Percentiles rank a stretch among this genome's conserved stretches.
Evolutionary conservation across 37 sponge, comb jelly and placozoan genomes (phyloP).

Genomic region (Spongilla lacustris): DNA sequence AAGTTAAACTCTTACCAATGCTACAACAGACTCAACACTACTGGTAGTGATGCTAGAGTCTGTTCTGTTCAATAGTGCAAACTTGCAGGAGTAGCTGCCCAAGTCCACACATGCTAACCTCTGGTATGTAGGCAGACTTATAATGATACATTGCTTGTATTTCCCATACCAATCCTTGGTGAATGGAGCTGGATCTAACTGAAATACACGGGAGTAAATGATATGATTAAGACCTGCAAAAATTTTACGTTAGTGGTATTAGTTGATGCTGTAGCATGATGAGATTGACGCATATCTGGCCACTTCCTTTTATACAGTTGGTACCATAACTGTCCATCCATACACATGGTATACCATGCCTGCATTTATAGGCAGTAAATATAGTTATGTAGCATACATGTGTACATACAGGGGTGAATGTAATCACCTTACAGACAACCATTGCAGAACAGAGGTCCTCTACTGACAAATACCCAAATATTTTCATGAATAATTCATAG

Average conservation of each 20-base stretch:
- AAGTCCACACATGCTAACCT: slow-evolving; percentile 19
- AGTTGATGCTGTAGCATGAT: background rate
- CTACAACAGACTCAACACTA: slow-evolving; percentile 20
- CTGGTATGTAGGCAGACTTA: background rate
- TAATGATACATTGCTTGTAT: slow-evolving; percentile 25
- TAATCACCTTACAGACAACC: background rate
- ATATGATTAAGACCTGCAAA: background rate
- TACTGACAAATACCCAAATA: slow-evolving; percentile 36
- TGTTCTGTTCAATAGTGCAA: slow-evolving; percentile 3
- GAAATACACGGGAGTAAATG: background rate
- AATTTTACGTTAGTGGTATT: background rate
- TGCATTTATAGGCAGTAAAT: background rate
- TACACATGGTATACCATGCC: slow-evolving; percentile 30
- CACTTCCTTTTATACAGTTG: slow-evolving; percentile 7
- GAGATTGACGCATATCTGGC: background rate
- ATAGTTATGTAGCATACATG: background rate
- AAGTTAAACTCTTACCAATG: slow-evolving; percentile 3
- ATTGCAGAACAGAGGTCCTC: slow-evolving; percentile 1
- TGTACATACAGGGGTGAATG: background rate
- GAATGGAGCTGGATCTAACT: slow-evolving; percentile 21
- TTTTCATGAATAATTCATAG: slow-evolving; percentile 26
- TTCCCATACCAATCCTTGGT: slow-evolving; percentile 41
- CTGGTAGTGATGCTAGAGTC: slow-evolving; percentile 6
- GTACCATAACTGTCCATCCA: slow-evolving; percentile 42
- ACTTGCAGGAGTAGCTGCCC: slow-evolving; percentile 43